Conservation (phyloP, 2,113 vertebrate species). For the Dissostichus mawsoni region DNA sequence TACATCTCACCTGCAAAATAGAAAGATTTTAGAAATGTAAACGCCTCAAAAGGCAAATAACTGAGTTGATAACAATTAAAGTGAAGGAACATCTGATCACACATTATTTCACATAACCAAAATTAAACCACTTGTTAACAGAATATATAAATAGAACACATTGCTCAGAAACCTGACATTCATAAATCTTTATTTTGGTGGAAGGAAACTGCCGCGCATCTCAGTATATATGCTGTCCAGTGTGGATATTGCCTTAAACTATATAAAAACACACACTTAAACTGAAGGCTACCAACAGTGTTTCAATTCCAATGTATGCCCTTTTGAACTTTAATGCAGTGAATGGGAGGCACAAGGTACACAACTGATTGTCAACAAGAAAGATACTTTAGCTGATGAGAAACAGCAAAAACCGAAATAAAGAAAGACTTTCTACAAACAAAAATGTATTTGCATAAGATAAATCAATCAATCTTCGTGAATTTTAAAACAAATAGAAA, state of each 20-base stretch:
- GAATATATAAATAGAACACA: neutral
- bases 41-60: neutral
- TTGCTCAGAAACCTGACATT: neutral
- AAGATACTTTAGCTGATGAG: slow-evolving; percentile 9
- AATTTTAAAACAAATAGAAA: slow-evolving; percentile 41
- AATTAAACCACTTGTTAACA: neutral
- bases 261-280: neutral
- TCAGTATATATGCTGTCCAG: neutral
- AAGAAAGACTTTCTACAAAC: neutral
- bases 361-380: slow-evolving; percentile 35
- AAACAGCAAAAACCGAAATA: slow-evolving; percentile 1
- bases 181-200: neutral
- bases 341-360: slow-evolving; percentile 24
- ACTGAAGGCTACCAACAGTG: slow-evolving; percentile 24
- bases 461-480: slow-evolving; percentile 37
- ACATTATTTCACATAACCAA: neutral
- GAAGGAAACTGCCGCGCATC: neutral
- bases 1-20: no score
- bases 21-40: no score
- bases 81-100: neutral
- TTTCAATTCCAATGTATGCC: slow-evolving; percentile 45
- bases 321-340: slow-evolving; percentile 45
- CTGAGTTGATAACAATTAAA: neutral
- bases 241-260: neutral
- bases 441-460: slow-evolving; percentile 41